Percentiles rank a stretch among this genome's conserved stretches.
Conservation (phyloP, 2,888 invertebrate species). For the Dynastes grantii region DNA sequence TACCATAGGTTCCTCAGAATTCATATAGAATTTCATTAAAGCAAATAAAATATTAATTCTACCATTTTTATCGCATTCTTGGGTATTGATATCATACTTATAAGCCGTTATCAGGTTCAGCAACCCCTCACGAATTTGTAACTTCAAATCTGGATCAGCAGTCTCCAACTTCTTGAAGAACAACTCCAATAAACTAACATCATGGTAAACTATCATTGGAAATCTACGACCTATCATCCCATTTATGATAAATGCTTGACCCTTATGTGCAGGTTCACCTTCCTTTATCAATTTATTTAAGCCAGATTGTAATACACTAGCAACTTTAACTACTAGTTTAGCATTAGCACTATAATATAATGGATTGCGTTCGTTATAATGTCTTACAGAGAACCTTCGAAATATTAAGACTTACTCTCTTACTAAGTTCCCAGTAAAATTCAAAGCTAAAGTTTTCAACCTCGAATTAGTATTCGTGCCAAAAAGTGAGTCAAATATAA, state of each 20-base stretch:
- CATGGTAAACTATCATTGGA: slow-evolving; percentile 78
- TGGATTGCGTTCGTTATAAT: too few relatives aligned
- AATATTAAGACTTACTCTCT: slow-evolving; percentile 77
- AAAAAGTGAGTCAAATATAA: slow-evolving; percentile 90
- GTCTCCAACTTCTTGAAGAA: slow-evolving; percentile 72
- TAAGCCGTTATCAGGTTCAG: slow-evolving; percentile 66
- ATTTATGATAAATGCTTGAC: slow-evolving; percentile 83
- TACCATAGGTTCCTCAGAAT: slow-evolving; percentile 84
- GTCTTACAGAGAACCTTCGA: neutral
- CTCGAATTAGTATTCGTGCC: slow-evolving; percentile 88
- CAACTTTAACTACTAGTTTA: slow-evolving; percentile 77
- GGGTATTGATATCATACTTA: slow-evolving; percentile 64
- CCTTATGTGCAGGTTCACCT: slow-evolving; percentile 76
- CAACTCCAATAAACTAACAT: slow-evolving; percentile 75
- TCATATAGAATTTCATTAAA: slow-evolving; percentile 82
- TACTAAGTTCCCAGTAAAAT: slow-evolving; percentile 87
- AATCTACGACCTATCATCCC: slow-evolving; percentile 79
- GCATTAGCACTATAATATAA: slow-evolving; percentile 73
- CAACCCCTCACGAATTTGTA: slow-evolving; percentile 68
- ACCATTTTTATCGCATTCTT: slow-evolving; percentile 66
- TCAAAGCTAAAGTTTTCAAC: slow-evolving; percentile 85
- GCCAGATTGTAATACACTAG: slow-evolving; percentile 82
- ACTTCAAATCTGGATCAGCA: slow-evolving; percentile 67
- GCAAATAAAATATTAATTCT: slow-evolving; percentile 70
- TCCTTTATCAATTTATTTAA: slow-evolving; percentile 81